Evolutionary conservation across 2,797 vertebrate genomes (phyloP), one percentile per base, ranked within the genome.

Genomic region (Anas flavirostris): DNA sequence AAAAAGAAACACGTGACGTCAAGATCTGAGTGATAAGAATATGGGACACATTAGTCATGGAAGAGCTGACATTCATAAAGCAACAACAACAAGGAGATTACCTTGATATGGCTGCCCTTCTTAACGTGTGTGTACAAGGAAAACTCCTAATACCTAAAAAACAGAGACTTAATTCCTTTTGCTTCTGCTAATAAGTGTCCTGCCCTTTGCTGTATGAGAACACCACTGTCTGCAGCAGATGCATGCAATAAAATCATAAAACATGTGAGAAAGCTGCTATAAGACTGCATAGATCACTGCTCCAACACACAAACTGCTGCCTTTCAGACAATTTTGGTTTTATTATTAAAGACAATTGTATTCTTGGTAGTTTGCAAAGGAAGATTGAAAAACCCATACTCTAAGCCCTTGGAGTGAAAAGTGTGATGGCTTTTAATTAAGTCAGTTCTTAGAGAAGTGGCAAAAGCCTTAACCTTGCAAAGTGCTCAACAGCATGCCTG

Each of bases 41-140:
- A 83, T 92, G 95, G 95, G 83, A 93, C 88, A 83, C 83, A 83
- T 97, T 96, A 97, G 95, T 91, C 94, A 96, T 87, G 95, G 95
- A 89, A 85, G 84, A 94, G 75, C 66, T 87, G 94, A 96, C 83
- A 78, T 55, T 74, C 33, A 80, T 1, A 94, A 31, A 96, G 81
- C n/a, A 93, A 59, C 72, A 94, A 58, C 55, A 66, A 78, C 0
- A 82, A 75, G 64, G 58, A 75, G 90, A 96, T 95, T 93, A 91
- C 85, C 72, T 87, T 82, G 90, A 75, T 91, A 81, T 8, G 25
- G 43, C 29, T 75, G n/a, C 55, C 62, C 58, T 85, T 91, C 72
- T 88, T 75, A 82, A 64, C 22, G 46, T 35, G 72, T 35, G 59
- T 46, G 73, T 58, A 66, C 25, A 28, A 60, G 44, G 25, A 86